These are phyloP conservation scores for Mesorhabditis spiculigera DNA, from an alignment of 2,888 invertebrate species.

Conservation along the genomic window DNA sequence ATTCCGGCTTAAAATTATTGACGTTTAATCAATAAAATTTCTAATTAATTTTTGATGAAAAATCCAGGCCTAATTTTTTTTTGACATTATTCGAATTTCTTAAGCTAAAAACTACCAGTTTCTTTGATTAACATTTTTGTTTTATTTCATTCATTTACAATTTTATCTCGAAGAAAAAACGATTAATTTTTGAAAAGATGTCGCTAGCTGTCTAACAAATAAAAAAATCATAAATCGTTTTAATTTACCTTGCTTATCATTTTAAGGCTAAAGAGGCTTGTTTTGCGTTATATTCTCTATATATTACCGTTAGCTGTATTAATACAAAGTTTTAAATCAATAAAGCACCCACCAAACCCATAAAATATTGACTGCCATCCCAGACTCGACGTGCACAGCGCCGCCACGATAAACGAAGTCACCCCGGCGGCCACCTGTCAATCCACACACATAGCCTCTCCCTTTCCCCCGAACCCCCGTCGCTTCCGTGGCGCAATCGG, in stretches of 20 bases:
- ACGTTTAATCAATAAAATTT: not conserved
- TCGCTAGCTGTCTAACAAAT: too few species aligned
- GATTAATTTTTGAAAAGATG: too few species aligned
- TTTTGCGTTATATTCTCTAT: too few species aligned
- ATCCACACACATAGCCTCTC: not conserved
- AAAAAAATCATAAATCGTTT: too few species aligned
- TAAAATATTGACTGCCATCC: not conserved
- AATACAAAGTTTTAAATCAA: not conserved
- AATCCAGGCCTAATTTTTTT: too few species aligned
- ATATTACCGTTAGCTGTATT: not conserved
- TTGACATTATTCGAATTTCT: too few species aligned
- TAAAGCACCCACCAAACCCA: not conserved
- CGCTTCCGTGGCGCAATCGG: slow-evolving; percentile 39
- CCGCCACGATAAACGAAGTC: not conserved
- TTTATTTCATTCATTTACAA: not conserved
- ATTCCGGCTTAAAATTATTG: not conserved
- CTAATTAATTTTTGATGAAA: too few species aligned
- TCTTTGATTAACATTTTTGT: not conserved
- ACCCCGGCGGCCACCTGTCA: not conserved
- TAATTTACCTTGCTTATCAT: too few species aligned
- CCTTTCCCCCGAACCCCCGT: too few species aligned
- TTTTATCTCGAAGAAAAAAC: not conserved
- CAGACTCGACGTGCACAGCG: not conserved
- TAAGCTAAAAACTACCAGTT: not conserved
- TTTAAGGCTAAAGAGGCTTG: too few species aligned